Evolutionary conservation across 2,888 invertebrate genomes (phyloP).

Genomic region (Chrysolina americana): DNA sequence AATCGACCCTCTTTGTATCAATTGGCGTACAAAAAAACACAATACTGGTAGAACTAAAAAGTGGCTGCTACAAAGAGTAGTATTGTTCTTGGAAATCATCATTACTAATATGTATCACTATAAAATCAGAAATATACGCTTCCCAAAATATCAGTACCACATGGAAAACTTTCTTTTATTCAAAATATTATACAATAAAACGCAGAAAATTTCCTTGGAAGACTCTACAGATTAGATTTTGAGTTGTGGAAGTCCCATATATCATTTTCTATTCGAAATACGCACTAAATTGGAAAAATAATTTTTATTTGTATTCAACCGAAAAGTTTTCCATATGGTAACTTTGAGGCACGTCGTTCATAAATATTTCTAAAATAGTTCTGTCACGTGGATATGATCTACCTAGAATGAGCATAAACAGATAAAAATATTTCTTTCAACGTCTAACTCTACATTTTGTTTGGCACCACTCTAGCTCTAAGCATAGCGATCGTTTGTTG

Average conservation of each 20-base stretch:
- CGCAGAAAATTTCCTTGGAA: background rate
- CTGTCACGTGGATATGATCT: constrained; percentile 1
- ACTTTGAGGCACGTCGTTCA: background rate
- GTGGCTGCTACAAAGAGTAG: no score
- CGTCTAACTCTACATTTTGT: constrained; percentile 56
- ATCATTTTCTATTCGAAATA: no score
- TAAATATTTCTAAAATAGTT: constrained; percentile 4
- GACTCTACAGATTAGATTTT: no score
- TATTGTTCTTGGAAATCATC: no score
- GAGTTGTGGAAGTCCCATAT: no score
- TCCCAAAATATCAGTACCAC: constrained; percentile 7
- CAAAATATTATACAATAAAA: background rate
- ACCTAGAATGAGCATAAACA: constrained; percentile 14
- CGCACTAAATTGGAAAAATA: background rate
- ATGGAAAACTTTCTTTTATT: background rate
- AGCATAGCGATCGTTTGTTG: constrained; percentile 68
- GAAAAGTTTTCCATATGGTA: background rate
- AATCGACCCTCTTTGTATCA: no score
- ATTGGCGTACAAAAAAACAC: no score
- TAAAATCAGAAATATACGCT: background rate
- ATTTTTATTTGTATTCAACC: background rate
- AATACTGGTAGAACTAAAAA: no score
- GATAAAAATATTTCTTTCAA: background rate
- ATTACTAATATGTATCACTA: no score
- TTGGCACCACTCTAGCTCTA: constrained; percentile 68